Evolutionary conservation across 2,888 invertebrate genomes (phyloP).

Genomic region (Stegophylla sp.): DNA sequence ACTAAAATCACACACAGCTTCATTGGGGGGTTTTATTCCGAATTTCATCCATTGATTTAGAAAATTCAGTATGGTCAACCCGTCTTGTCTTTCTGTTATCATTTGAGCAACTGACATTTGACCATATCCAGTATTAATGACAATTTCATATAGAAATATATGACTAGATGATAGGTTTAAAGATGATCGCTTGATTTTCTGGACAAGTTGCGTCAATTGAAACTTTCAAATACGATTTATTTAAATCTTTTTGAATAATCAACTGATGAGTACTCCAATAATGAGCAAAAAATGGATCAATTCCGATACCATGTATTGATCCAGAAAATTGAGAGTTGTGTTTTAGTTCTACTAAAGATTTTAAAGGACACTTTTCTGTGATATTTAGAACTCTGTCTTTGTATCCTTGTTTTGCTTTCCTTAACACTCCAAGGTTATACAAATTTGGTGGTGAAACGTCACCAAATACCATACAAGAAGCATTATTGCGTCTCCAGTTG

Average conservation of each 20-base stretch:
- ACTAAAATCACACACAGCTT: conserved; percentile 15
- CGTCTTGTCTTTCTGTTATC: conserved; percentile 6
- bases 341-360: conserved; percentile 12
- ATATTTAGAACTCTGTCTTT: background rate
- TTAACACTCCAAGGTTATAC: background rate
- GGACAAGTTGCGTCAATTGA: background rate
- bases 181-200: conserved; percentile 6
- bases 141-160: conserved; percentile 1
- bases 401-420: background rate
- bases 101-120: background rate
- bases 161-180: background rate
- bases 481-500: background rate
- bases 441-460: background rate
- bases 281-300: conserved; percentile 2
- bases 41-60: conserved; percentile 3
- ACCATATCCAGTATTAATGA: conserved; percentile 2
- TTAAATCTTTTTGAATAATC: conserved; percentile 16
- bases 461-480: background rate
- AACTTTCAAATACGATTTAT: background rate
- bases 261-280: conserved; percentile 6
- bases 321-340: background rate
- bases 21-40: background rate
- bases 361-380: background rate
- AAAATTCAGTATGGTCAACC: background rate
- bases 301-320: background rate